Evolutionary conservation across 2,113 vertebrate genomes (phyloP), one percentile per base, ranked within the genome.

Genomic region (Lamprotornis superbus): DNA sequence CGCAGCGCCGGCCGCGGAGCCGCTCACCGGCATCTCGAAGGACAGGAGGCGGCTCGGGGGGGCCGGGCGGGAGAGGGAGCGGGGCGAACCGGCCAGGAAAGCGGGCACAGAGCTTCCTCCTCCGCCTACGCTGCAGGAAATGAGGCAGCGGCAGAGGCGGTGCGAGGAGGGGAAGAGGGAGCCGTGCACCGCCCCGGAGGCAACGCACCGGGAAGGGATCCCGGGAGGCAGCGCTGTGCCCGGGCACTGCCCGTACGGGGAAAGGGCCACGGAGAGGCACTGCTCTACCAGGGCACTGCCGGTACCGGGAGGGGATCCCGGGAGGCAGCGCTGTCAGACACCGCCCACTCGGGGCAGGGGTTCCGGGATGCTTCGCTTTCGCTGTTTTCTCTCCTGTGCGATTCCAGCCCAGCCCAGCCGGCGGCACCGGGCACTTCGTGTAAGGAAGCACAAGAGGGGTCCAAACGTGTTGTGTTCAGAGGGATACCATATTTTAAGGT

Each of bases 21-120:
- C 52, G 55, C 95, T 95, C 96, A 99, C 98, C 98, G 98, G 98
- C 98, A 99, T 99, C 83, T 86, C 95, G 98, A 93, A 93, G 83
- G 88, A 91, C 74, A 35, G 63, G 28, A 24, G 7, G 42, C 23
- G 12, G 19, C 8, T 46, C 64, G 21, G 47, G 11, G 47, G 47
- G 39, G 74, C 65, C 53, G 64, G 50, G 24, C 47, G 3, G 60
- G 70, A 31, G 33, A 40, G 70, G 70, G 20, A 87, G 13, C 84
- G 11, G 64, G 44, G 35, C 21, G 35, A 73, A 56, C 33, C 57
- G 67, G 37, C 4, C 67, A 20, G 46, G 3, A 8, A 24, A 74
- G 77, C 37, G 39, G 60, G 3, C 60, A 24, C 60, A 1, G 46
- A 59, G 59, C 81, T 87, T 90, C 90, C 86, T 70, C 35, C 92